Evolutionary conservation across 2,113 vertebrate species (phyloP), one percentile per base, ranked within the genome.

Genomic region (Fulmarus glacialis): DNA sequence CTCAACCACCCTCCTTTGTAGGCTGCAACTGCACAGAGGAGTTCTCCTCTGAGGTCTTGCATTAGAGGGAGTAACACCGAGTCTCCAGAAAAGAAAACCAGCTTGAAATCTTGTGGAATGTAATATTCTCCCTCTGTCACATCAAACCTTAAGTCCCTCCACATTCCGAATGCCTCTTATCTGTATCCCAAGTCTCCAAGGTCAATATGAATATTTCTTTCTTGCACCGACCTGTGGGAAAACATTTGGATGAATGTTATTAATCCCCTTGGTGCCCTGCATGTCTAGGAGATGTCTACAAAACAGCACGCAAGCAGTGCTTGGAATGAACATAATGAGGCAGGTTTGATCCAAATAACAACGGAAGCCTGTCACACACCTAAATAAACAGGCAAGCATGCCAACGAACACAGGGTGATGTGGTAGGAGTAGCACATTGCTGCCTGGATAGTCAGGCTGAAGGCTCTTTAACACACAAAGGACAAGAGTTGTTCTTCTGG

Each of bases 371-470:
- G 87, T 97, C 95, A 96, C 94, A 86, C 97, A 98, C 97, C 98
- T 98, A 98, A 98, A 97, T 96, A 98, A 98, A 98, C 96, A 98
- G 47, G 40, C 10, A 8, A 92, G 52, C 22, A 27, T 68, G 98
- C 97, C 98, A 98, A 97, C 0, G 8, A 97, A 97, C 95, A 97
- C 96, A 96, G 96, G 81, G 50, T 91, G 72, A 87, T 97, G 95
- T 59, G 77, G 87, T 67, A 79, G 80, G 82, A 93, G 42, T 82
- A 83, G 94, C 94, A 45, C 21, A 23, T 55, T 81, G 82, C 82
- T 97, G 90, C 74, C 50, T 78, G 71, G 67, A 81, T 77, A 97
- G 70, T 60, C 40, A 50, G 70, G 70, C 87, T 87, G 84, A 64
- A 89, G 34, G n/a, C 15, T 74, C 42, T 90, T 91, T 81, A 94